Evolutionary conservation across 2,888 invertebrate species (phyloP), one percentile per base, ranked within the genome.

Genomic region (Pandemis cinnamomeana): DNA sequence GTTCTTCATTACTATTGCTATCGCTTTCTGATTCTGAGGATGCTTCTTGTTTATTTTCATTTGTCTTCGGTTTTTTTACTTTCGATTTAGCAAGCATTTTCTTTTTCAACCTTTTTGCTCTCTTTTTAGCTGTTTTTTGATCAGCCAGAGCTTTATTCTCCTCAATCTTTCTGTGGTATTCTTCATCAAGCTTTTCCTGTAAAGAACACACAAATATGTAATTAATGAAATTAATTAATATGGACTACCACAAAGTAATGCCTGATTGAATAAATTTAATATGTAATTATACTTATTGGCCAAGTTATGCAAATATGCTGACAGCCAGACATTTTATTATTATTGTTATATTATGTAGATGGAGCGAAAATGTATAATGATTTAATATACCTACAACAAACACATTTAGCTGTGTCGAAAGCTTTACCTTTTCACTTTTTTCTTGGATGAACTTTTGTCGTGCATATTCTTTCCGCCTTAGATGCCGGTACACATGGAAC

Each of bases 401-500:
- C 27, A 36, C 27, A n/a, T n/a, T 36, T 36, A 36, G 27, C 27
- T 36, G 27, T 36, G 27, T 36, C 27, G 20, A 20, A 36, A 36
- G 27, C n/a, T 51, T 78, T 91, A 97, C 98, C 95, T 96, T 96
- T 90, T 96, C 96, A 81, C 97, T 97, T 91, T 97, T 97, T 83
- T 98, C 97, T 84, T 98, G 97, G 84, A 99, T 98, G 85, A 96
- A 97, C 87, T 99, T 99, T 87, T 99, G 98, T 73, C 99, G 95
- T 0, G 99, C 98, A 91, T 99, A 99, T 92, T 99, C 99, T 89
- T 99, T 98, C 75, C 99, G 95, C 66, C 99, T 94, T 61, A 99
- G 95, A 91, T 99, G 99, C 77, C 99, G 95, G 85, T 99, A 99
- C 0, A 99, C 99, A 90, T 99, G 99, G 91, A 99, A 99, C 90